Conservation (phyloP, 2,888 invertebrate genomes). For the Psylliodes chrysocephalus region DNA sequence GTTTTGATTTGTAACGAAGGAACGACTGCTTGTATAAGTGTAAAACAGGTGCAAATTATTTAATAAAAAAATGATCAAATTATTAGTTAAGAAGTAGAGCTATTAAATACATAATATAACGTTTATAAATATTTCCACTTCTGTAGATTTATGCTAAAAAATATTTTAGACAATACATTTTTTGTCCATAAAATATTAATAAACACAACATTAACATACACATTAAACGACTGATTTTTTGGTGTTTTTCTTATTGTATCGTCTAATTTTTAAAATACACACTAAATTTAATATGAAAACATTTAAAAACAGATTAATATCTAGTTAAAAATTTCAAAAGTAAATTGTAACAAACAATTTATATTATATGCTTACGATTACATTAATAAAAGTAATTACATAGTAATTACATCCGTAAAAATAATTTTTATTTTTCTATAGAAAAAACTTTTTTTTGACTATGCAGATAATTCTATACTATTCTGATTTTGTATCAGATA, state of each 20-base stretch:
- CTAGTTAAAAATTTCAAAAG: not conserved
- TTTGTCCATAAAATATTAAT: not conserved
- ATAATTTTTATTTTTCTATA: not conserved
- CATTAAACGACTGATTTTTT: not conserved
- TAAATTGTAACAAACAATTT: not conserved
- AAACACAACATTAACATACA: not conserved
- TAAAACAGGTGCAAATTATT: not conserved
- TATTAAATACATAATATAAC: not conserved
- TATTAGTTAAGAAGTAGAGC: not conserved
- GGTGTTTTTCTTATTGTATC: constrained; percentile 5
- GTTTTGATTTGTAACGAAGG: not conserved
- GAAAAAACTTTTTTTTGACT: not conserved
- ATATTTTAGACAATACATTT: not conserved
- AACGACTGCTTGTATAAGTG: constrained; percentile 4
- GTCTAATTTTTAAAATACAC: not conserved
- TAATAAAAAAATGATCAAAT: too few species aligned
- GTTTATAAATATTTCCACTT: not conserved
- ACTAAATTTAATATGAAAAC: not conserved
- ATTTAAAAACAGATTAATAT: not conserved
- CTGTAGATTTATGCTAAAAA: not conserved
- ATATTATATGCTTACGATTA: not conserved
- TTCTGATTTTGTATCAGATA: not conserved
- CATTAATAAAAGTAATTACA: not conserved
- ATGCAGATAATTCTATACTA: not conserved
- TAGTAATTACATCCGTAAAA: not conserved